Percentiles rank a stretch among this genome's conserved stretches.
Conservation (phyloP, 1,140 invertebrate species). For the Drosophila mauritiana region DNA sequence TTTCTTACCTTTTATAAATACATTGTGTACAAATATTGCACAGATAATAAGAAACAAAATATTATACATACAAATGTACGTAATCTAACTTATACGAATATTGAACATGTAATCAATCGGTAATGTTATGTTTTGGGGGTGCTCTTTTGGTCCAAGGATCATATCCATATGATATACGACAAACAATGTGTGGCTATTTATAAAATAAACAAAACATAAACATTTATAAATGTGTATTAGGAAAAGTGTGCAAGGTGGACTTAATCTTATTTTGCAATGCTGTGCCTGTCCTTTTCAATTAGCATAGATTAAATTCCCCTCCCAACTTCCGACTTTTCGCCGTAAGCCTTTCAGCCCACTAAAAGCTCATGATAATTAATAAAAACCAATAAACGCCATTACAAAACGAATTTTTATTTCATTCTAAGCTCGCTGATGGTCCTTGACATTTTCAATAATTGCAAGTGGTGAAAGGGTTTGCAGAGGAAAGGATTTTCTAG, state of each 20-base stretch:
- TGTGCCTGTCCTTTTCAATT: slow-evolving; percentile 62
- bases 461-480: slow-evolving; percentile 11
- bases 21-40: slow-evolving; percentile 74
- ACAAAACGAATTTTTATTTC: slow-evolving; percentile 53
- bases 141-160: slow-evolving; percentile 41
- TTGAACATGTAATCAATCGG: slow-evolving; percentile 37
- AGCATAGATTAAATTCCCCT: slow-evolving; percentile 63
- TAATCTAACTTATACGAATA: slow-evolving; percentile 48
- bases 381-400: slow-evolving; percentile 69
- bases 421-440: slow-evolving; percentile 53
- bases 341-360: slow-evolving; percentile 60
- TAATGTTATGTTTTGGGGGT: slow-evolving; percentile 35
- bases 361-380: slow-evolving; percentile 79
- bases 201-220: slow-evolving; percentile 10
- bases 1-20: slow-evolving; percentile 35
- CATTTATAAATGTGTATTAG: slow-evolving; percentile 34
- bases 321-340: slow-evolving; percentile 4
- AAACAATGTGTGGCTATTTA: slow-evolving; percentile 22
- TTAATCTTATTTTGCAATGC: slow-evolving; percentile 42
- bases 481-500: slow-evolving; percentile 3
- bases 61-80: slow-evolving; percentile 58
- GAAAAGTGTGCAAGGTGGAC: slow-evolving; percentile 40
- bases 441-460: slow-evolving; percentile 38
- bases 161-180: slow-evolving; percentile 41
- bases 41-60: slow-evolving; percentile 58